phyloP scores from a whole-genome alignment of 2,113 vertebrate species.

The Cynopterus brachyotis region DNA sequence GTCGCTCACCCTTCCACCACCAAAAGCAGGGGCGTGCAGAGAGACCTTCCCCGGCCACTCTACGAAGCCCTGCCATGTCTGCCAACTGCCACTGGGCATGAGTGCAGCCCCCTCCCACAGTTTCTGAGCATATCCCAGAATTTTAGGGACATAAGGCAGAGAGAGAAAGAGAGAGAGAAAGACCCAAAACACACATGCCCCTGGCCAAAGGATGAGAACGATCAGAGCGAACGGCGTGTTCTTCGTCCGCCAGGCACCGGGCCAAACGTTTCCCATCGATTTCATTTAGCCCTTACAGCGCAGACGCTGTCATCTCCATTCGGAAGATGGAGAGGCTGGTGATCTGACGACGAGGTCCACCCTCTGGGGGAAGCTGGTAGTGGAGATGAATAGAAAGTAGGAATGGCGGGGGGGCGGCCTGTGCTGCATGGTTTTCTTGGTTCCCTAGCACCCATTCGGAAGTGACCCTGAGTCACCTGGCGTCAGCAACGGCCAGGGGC shows the following conservation, averaged over 20 bases:
- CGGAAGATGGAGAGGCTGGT: not conserved
- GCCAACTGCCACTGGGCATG: not conserved
- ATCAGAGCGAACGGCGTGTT: not conserved
- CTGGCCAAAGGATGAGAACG: not conserved
- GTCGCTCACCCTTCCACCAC: not conserved
- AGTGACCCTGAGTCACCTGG: not conserved
- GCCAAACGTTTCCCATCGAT: accelerated
- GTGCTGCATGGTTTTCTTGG: not conserved
- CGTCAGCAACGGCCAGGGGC: not conserved
- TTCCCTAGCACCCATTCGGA: not conserved
- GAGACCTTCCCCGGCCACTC: not conserved
- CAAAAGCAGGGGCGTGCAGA: not conserved
- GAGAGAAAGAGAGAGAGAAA: not conserved
- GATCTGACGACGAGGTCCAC: not conserved
- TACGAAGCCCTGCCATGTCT: not conserved
- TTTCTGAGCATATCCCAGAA: not conserved
- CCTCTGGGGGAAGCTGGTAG: not conserved
- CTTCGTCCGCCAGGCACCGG: too few species aligned
- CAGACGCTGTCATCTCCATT: accelerated
- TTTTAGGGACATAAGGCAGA: not conserved
- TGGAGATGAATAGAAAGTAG: not conserved
- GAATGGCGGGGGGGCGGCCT: too few species aligned
- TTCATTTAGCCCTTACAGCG: not conserved
- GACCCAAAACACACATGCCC: not conserved
- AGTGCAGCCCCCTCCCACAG: not conserved